phyloP scores from a whole-genome alignment of 1,140 invertebrate genomes.

The Drosophila sechellia region DNA sequence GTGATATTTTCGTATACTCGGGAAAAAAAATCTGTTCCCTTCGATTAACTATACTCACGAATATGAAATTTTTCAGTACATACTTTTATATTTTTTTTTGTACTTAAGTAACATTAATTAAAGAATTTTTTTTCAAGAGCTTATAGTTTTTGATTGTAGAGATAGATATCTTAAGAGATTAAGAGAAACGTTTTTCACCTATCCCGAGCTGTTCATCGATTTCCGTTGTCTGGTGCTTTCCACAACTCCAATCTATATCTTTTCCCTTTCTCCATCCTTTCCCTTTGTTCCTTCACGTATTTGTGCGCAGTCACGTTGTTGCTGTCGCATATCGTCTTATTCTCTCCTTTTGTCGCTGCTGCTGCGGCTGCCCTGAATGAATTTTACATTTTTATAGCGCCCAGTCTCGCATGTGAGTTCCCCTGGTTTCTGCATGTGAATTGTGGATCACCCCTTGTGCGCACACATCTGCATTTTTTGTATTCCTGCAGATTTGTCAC shows the following conservation, averaged over 20 bases:
- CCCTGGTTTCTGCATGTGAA: constrained; percentile 18
- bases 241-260: background rate
- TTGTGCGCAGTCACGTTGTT: constrained; percentile 79
- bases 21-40: too few species aligned
- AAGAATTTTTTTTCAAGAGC: background rate
- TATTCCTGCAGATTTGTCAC: constrained; percentile 68
- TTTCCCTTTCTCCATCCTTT: constrained; percentile 2
- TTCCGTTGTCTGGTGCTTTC: constrained; percentile 9
- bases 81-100: too few species aligned
- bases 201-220: constrained; percentile 19
- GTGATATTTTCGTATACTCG: too few species aligned
- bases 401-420: constrained; percentile 18
- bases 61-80: background rate
- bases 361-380: constrained; percentile 55
- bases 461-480: constrained; percentile 50
- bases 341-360: constrained; percentile 24
- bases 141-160: background rate
- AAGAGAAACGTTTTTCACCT: background rate
- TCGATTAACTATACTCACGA: too few species aligned
- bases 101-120: too few species aligned
- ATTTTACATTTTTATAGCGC: constrained; percentile 80
- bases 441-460: constrained; percentile 37
- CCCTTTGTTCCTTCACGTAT: constrained; percentile 63
- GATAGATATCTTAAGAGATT: background rate
- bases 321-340: constrained; percentile 51